Conservation (phyloP, 2,797 vertebrate species). For the Gastrophryne carolinensis region DNA sequence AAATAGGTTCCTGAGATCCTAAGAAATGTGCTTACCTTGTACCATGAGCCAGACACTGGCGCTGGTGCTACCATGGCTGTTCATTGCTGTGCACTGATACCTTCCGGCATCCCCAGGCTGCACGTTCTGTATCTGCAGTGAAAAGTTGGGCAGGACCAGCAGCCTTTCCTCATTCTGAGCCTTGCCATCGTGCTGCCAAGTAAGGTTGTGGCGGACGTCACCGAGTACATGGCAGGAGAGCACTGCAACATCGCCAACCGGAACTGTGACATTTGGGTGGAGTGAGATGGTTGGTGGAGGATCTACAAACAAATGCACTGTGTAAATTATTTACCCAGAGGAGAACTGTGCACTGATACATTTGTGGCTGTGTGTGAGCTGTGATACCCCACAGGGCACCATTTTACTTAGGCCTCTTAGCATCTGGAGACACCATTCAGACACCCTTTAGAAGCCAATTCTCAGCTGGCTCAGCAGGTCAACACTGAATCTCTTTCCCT, state of each 20-base stretch:
- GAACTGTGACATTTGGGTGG: conserved; percentile 74
- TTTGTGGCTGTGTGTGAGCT: too few species aligned
- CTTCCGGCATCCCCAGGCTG: conserved; percentile 69
- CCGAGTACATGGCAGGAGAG: conserved; percentile 79
- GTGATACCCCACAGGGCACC: too few species aligned
- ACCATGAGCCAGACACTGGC: conserved; percentile 81
- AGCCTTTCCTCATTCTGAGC: conserved; percentile 61
- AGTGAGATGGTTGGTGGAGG: conserved; percentile 75
- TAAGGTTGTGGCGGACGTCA: conserved; percentile 80
- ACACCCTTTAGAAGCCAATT: not conserved
- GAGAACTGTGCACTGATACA: too few species aligned
- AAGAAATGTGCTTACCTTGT: conserved; percentile 74
- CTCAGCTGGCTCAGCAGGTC: too few species aligned
- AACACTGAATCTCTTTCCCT: too few species aligned
- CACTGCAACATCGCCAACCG: conserved; percentile 70
- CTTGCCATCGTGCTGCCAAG: conserved; percentile 75
- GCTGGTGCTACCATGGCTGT: conserved; percentile 65
- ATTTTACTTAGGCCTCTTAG: too few species aligned
- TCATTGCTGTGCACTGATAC: conserved; percentile 80
- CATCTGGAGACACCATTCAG: not conserved
- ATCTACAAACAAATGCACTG: conserved; percentile 63
- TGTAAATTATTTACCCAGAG: too few species aligned
- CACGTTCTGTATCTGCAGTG: conserved; percentile 73
- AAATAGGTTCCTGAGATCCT: too few species aligned
- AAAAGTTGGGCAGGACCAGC: conserved; percentile 68